These are phyloP conservation scores for Climacteris rufus DNA, from an alignment of 2,113 vertebrate species.

Conservation along the genomic window DNA sequence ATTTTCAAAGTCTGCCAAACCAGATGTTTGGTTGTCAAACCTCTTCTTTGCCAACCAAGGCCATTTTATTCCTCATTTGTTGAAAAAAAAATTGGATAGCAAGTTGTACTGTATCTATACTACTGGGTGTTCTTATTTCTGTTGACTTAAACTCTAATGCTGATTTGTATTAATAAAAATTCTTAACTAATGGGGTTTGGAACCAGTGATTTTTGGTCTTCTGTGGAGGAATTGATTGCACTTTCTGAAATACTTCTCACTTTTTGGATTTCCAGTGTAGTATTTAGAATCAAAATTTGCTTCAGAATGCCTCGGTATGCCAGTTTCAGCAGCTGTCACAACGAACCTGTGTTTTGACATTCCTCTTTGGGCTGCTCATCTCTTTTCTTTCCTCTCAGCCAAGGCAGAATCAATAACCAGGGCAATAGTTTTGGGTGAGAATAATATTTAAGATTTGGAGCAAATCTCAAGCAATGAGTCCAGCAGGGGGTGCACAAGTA, in stretches of 20 bases:
- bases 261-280: not conserved
- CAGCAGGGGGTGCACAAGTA: not conserved
- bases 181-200: not conserved
- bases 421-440: not conserved
- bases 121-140: not conserved
- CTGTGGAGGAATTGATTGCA: not conserved
- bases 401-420: not conserved
- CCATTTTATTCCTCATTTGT: not conserved
- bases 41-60: not conserved
- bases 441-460: not conserved
- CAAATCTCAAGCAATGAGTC: not conserved
- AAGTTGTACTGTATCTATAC: not conserved
- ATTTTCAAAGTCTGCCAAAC: not conserved
- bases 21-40: not conserved
- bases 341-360: not conserved
- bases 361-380: accelerated
- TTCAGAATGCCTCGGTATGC: not conserved
- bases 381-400: not conserved
- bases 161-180: not conserved
- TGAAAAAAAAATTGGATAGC: not conserved
- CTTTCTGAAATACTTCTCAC: not conserved
- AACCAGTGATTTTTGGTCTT: not conserved
- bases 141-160: not conserved
- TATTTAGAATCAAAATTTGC: not conserved
- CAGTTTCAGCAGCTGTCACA: not conserved